Base-by-base conservation (phyloP, 23 tunicate genomes). In the Trididemnum nubilum region DNA sequence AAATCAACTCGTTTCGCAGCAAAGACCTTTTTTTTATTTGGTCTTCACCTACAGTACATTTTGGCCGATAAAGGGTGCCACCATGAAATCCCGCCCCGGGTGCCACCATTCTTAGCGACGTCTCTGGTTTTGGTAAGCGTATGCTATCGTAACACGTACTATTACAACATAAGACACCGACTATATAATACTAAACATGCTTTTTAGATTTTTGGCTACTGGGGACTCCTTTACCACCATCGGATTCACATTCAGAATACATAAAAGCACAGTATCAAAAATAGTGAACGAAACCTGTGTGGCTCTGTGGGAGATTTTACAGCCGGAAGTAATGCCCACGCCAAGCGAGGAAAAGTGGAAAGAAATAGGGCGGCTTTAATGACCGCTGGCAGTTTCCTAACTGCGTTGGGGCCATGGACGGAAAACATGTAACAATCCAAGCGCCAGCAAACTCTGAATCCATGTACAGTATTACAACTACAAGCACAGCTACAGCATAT, bases 391-490 rank as follows among this genome's bases (percentile, higher is more conserved):
- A 80, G 34, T 86, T 86, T 80, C 90, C 90, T 9, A 44, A 71
- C 30, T 86, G 85, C 58, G 57, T 54, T 38, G 90, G 90, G 2
- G 38, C 64, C 57, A 71, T 86, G 30, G 90, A 80, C 34, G 85
- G 90, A n/a, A 86, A 80, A 33, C 90, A 79, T 71, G 73, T 86
- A 3, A 15, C 30, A 7, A 79, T 86, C 2, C 85, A 72, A 35
- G 80, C 80, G 0, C 90, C 90, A 35, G 34, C 29, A 22, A 86
- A 79, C 29, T 36, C 90, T 27, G 90, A 86, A 0, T 87, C 92
- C 2, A 24, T 51, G 5, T 40, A 70, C 51, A 79, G 90, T 44
- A 51, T 87, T 51, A 76, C 69, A 33, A 35, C 81, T 52, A 35
- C 81, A 0, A 81, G 64, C 33, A 73, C 44, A 2, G 58, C 58